Base-by-base conservation (phyloP, 2,888 invertebrate species). In the Saturnia japonica region DNA sequence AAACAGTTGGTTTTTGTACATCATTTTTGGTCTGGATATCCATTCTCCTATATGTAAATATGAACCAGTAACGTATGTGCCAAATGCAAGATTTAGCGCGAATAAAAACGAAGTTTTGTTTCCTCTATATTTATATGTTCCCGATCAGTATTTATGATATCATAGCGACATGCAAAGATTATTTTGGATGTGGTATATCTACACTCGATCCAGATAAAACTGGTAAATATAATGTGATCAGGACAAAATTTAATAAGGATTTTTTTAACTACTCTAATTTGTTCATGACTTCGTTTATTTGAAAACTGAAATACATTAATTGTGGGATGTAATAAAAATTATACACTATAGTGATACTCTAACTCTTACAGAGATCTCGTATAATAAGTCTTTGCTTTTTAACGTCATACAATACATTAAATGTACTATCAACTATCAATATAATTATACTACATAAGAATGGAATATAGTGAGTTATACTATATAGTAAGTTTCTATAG, bases 31-130 rank as follows among this genome's bases (percentile, higher is more conserved):
- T 25, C 34, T 62, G 25, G 16, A 62, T 60, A 11, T 68, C 68
- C 68, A 68, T 71, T 45, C 42, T 69, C 45, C 28, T 64, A 47
- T 51, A 68, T 12, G 19, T 34, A 28, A 9, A 4, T 54, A 54
- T 22, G n/a, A n/a, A n/a, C 22, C 19, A 42, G 28, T 7, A 42
- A 25, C 14, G 54, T 54, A 22, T 16, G 57, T n/a, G 3, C 42
- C 9, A 25, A 22, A 40, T 57, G 22, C 12, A 25, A 40, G 68
- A 25, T 22, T 54, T 9, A 14, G 22, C 28, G n/a, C 22, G 14
- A 1, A 62, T 14, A 40, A 22, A n/a, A 22, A n/a, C 54, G n/a
- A 34, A 34, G 43, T 34, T 47, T 47, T 47, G 25, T 45, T 60
- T 60, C 3, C 25, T 28, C 25, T 25, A 60, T 60, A 25, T 60